Conservation (phyloP, 64 coral and sea anemone genomes). For the Platygyra sinensis region DNA sequence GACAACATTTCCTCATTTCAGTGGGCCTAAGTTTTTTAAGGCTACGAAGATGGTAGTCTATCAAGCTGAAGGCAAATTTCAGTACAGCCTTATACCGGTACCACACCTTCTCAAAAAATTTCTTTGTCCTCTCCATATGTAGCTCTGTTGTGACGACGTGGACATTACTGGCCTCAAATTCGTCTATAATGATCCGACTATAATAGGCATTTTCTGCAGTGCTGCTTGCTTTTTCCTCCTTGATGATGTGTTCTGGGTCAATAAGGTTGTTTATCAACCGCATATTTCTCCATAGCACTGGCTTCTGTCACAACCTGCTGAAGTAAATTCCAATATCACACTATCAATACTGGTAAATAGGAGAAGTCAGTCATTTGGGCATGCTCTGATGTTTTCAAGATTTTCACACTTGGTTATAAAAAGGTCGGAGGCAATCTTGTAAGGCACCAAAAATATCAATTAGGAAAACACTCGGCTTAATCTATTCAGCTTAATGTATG, state of each 20-base stretch:
- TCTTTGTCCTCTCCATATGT: conserved; percentile 76
- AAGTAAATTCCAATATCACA: neutral
- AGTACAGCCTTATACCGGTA: no score
- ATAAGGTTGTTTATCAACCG: conserved; percentile 51
- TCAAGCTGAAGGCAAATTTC: neutral
- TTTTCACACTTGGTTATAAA: no score
- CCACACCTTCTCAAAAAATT: conserved; percentile 76
- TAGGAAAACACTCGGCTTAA: no score
- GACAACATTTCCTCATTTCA: no score
- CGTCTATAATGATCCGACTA: conserved; percentile 79
- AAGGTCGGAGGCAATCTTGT: no score
- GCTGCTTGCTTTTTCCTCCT: conserved; percentile 73
- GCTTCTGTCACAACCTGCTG: conserved; percentile 76
- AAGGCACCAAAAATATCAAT: no score
- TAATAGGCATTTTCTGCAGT: conserved; percentile 89
- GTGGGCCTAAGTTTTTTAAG: no score
- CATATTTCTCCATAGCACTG: conserved; percentile 83
- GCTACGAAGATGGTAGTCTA: neutral
- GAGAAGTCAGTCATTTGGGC: neutral
- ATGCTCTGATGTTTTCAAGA: no score
- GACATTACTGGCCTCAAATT: conserved; percentile 45
- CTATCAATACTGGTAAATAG: no score
- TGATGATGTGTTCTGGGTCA: conserved; percentile 55
- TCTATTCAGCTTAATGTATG: no score
- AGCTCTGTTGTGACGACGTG: conserved; percentile 80